Evolutionary conservation across 1,140 invertebrate genomes (phyloP).

Genomic region (Streblospio benedicti): DNA sequence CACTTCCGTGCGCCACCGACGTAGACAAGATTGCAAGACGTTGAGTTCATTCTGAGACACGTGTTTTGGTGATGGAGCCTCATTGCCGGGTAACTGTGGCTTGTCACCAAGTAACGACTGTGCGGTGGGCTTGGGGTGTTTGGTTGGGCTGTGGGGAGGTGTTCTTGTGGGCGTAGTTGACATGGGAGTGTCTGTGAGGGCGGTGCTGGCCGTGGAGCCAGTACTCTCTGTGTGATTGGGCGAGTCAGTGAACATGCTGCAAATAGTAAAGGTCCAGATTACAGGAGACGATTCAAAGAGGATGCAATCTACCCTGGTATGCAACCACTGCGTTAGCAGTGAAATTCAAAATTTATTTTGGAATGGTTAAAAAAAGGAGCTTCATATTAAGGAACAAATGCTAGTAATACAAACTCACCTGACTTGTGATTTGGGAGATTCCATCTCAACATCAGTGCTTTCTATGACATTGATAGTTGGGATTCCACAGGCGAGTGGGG

Average conservation of each 20-base stretch:
- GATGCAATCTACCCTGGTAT: no score
- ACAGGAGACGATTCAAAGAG: not conserved
- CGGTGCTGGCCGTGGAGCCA: not conserved
- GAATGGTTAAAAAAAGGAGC: no score
- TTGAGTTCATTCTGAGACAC: slow-evolving; percentile 37
- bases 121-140: no score
- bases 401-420: slow-evolving; percentile 17
- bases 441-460: slow-evolving; percentile 41
- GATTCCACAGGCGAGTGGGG: slow-evolving; percentile 22
- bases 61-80: slow-evolving; percentile 32
- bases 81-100: no score
- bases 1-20: slow-evolving; percentile 47
- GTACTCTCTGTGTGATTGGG: no score
- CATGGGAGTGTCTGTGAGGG: slow-evolving; percentile 23
- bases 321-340: no score
- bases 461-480: not conserved
- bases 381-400: no score
- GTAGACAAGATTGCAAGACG: slow-evolving; percentile 45
- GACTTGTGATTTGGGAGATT: slow-evolving; percentile 27
- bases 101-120: no score
- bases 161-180: slow-evolving; percentile 10
- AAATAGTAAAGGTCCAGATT: no score
- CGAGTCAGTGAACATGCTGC: slow-evolving; percentile 16
- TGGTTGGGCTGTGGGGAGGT: no score
- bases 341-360: no score